Evolutionary conservation across 2,888 invertebrate species (phyloP).

Genomic region (Dorcus hopei): DNA sequence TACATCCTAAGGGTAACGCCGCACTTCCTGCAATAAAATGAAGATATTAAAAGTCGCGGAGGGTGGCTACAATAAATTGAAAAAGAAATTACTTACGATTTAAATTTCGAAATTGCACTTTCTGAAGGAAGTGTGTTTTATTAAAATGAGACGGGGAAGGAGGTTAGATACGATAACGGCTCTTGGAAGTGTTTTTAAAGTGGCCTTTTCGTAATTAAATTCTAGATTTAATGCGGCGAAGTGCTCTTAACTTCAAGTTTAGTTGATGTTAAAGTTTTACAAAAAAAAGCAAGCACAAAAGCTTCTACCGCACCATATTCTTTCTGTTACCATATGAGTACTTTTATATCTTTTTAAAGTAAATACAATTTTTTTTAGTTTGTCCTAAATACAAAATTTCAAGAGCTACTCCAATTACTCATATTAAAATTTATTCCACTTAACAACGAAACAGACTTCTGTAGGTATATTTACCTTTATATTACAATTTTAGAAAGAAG

Average conservation of each 20-base stretch:
- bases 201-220: slow-evolving; percentile 34
- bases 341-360: too few species aligned
- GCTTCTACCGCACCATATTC: too few species aligned
- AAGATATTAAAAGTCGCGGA: slow-evolving; percentile 4
- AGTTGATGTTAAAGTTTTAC: slow-evolving; percentile 1
- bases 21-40: too few species aligned
- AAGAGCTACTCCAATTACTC: too few species aligned
- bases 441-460: too few species aligned
- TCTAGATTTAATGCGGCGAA: slow-evolving; percentile 29
- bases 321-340: too few species aligned
- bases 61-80: slow-evolving; percentile 11
- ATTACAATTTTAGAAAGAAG: too few species aligned
- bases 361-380: too few species aligned
- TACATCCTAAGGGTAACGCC: too few species aligned
- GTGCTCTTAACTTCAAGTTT: slow-evolving; percentile 29
- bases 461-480: too few species aligned
- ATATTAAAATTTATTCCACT: too few species aligned
- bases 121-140: slow-evolving; percentile 25
- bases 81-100: slow-evolving; percentile 23
- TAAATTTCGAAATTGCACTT: slow-evolving; percentile 26
- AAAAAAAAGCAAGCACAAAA: background rate
- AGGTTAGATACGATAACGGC: slow-evolving; percentile 31
- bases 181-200: slow-evolving; percentile 35
- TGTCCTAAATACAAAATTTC: too few species aligned
- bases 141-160: slow-evolving; percentile 22